phyloP scores from a whole-genome alignment of 2,797 vertebrate species.

The Argya squamiceps region DNA sequence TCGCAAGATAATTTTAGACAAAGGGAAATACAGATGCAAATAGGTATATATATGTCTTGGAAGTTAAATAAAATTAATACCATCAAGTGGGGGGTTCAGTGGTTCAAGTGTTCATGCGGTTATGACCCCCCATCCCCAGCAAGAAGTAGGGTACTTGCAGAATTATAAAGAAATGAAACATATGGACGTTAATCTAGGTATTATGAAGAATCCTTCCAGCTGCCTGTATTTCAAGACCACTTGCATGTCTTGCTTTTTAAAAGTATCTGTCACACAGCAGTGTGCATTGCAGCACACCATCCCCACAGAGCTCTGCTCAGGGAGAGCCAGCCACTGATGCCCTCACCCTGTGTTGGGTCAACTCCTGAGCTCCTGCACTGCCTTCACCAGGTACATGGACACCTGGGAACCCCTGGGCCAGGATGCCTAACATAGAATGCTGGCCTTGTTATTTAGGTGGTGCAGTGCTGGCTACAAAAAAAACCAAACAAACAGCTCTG shows the following conservation, averaged over 20 bases:
- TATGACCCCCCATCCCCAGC: background rate
- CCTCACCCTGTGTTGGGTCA: background rate
- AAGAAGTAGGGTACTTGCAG: background rate
- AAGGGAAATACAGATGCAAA: background rate
- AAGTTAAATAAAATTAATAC: background rate
- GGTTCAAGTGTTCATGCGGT: background rate
- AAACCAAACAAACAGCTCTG: background rate
- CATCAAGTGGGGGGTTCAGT: background rate
- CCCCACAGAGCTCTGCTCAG: background rate
- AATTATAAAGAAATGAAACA: background rate
- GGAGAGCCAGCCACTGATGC: background rate
- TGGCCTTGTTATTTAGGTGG: background rate
- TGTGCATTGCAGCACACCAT: background rate
- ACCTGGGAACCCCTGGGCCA: background rate
- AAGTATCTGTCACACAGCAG: background rate
- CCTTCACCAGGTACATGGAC: background rate
- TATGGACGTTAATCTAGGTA: background rate
- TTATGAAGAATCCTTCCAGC: background rate
- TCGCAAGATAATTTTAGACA: background rate
- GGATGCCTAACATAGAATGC: background rate
- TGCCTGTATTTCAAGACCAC: background rate
- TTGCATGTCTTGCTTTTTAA: background rate
- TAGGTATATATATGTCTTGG: background rate
- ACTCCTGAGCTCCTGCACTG: rapidly evolving
- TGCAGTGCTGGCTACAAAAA: background rate